Percentiles rank a stretch among this genome's conserved stretches.
These are phyloP conservation scores for Engraulis encrasicolus DNA, from an alignment of 2,113 vertebrate species.

Conservation along the genomic window DNA sequence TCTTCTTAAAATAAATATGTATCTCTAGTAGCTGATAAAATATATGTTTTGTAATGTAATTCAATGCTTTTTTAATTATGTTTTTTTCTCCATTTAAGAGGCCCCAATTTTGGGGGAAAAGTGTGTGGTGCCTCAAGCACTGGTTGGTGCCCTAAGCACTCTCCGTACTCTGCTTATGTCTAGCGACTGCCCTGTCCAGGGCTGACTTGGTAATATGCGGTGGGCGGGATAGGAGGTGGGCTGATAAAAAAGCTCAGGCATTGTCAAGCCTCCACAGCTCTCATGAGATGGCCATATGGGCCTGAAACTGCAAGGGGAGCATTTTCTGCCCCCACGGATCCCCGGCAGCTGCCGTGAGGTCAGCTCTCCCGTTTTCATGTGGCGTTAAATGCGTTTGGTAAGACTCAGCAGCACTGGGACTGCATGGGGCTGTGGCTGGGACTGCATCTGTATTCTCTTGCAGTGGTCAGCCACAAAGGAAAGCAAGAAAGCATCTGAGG, in stretches of 20 bases:
- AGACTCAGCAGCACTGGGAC: neutral
- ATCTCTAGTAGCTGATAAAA: no score
- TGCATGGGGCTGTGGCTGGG: neutral
- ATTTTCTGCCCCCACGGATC: neutral
- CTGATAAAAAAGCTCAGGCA: neutral
- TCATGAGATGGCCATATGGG: neutral
- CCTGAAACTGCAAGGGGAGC: neutral
- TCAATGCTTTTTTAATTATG: no score
- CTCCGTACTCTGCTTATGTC: no score
- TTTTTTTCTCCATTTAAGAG: no score
- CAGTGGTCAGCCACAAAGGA: neutral
- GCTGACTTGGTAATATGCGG: neutral
- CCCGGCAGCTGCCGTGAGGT: neutral
- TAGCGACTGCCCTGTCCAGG: no score
- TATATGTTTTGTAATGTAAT: no score
- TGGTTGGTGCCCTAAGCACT: no score
- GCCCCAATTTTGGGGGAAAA: no score
- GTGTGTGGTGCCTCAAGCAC: no score
- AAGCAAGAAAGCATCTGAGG: neutral
- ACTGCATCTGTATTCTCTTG: neutral
- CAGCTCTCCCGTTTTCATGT: conserved; percentile 10
- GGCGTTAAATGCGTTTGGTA: neutral
- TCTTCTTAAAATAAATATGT: no score
- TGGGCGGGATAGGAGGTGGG: neutral
- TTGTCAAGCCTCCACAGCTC: neutral